Base-by-base conservation (phyloP, 2,797 vertebrate species). In the Chiroxiphia lanceolata region DNA sequence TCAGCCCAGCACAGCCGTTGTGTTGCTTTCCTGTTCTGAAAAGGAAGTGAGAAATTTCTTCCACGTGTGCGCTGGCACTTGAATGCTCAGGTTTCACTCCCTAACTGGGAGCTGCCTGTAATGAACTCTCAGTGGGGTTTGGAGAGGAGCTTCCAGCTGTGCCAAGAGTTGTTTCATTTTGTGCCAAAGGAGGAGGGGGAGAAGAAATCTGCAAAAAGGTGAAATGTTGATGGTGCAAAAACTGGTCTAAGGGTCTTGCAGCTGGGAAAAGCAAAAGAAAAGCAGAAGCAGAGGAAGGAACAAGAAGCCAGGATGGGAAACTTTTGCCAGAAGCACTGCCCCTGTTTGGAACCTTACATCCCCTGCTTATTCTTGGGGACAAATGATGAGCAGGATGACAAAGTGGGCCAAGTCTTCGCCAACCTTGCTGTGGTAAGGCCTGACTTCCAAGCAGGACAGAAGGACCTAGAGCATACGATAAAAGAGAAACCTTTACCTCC, bases 41-140 rank as follows among this genome's bases (percentile, higher is more conserved):
- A 78, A 93, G 95, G 96, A 97, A 97, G 94, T 78, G 79, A 92
- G 95, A 95, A 71, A 87, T 92, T 87, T 82, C 89, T 78, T 81
- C 47, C 59, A 27, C 42, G 34, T 3, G 27, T 93, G 40, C 19
- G 50, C 53, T 34, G 18, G 83, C 40, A 20, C 36, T 85, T 44
- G 65, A 54, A 67, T 59, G 47, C 82, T 95, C 85, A 77, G n/a
- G 75, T 96, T 96, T 95, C 88, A 75, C 16, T 95, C 69, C 31
- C 1, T 12, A 47, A 13, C 16, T 17, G 23, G 87, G 69, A 97
- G 44, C 36, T 0, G 5, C 65, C 68, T 53, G 89, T 83, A 94
- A 94, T 77, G 88, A 94, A 56, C 78, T 86, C 57, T 76, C 38
- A 2, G 76, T 61, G 69, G 77, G 56, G 64, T 51, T 38, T 9